Percentiles rank a stretch among this genome's conserved stretches.
Evolutionary conservation across 2,888 invertebrate genomes (phyloP).

Genomic region (Hyposoter dolosus): DNA sequence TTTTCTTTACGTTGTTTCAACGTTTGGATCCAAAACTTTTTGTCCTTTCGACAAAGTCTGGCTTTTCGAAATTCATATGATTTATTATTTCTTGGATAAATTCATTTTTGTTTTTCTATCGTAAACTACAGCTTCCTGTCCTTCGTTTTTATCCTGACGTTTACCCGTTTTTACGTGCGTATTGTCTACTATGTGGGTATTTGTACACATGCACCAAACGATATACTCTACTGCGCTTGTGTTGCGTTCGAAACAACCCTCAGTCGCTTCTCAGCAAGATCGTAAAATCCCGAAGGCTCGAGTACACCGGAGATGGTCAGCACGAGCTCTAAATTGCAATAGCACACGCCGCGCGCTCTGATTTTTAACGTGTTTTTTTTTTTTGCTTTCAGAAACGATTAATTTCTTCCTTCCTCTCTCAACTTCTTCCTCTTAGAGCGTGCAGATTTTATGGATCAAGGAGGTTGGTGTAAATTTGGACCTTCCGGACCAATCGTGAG

Average conservation of each 20-base stretch:
- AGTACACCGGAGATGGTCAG: constrained; percentile 25
- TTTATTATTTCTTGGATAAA: constrained; percentile 9
- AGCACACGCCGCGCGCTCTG: constrained; percentile 38
- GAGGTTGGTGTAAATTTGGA: constrained; percentile 28
- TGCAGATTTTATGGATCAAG: constrained; percentile 3
- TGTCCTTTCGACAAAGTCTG: not conserved
- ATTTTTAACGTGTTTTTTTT: constrained; percentile 37
- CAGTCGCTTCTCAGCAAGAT: constrained; percentile 42
- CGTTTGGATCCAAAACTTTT: not conserved
- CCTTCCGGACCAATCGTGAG: not conserved
- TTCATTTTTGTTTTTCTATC: not conserved
- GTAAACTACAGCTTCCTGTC: constrained; percentile 15
- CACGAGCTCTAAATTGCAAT: constrained; percentile 48
- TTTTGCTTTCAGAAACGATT: constrained; percentile 39
- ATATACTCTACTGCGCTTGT: constrained; percentile 21
- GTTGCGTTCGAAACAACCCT: constrained; percentile 15
- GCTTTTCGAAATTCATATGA: not conserved
- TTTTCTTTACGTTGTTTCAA: not conserved
- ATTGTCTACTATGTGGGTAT: constrained; percentile 15
- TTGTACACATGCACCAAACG: not conserved
- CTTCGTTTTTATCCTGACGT: constrained; percentile 47
- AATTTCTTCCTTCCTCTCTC: constrained; percentile 50
- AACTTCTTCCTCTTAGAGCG: constrained; percentile 1
- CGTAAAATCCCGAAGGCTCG: constrained; percentile 55
- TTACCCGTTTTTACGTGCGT: constrained; percentile 62